Base-by-base conservation (phyloP, 2,888 invertebrate species). In the Tribolium freemani region DNA sequence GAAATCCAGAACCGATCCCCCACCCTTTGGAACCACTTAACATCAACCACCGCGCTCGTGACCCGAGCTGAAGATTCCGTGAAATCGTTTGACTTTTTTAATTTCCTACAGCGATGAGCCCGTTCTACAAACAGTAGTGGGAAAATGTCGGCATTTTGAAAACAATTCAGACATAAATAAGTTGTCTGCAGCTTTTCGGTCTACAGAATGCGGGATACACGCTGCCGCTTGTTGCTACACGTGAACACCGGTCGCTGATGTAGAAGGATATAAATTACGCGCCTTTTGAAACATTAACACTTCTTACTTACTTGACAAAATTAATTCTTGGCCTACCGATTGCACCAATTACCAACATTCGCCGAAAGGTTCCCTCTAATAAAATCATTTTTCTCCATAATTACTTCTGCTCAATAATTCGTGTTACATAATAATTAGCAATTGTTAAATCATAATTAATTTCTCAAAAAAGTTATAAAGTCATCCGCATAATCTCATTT, bases 121-220 rank as follows among this genome's bases (percentile, higher is more conserved):
- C 80, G 78, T 78, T 82, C 82, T 78, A 80, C 79, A 80, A 79
- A 84, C 84, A 81, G 84, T 85, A 84, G 84, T 84, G 84, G 84
- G 84, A 85, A 85, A 84, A 83, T 79, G 85, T 84, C 86, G 86
- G 87, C 85, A 86, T 86, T 86, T 86, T 83, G 87, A 86, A 86
- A 87, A 87, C 87, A 87, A 87, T 87, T 82, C 86, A 84, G 85
- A 86, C 87, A 87, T 87, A 87, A 87, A 87, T 86, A 87, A 87
- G 87, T 87, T 86, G 86, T 86, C 87, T 86, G 82, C 85, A 78
- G 83, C 83, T 84, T 84, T 85, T 82, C 81, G 83, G 82, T 78
- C 82, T 81, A 78, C 80, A 82, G 85, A 84, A 85, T 85, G 84
- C 83, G 79, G 83, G 84, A 83, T 82, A 83, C 85, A 84, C 80